phyloP scores from a whole-genome alignment of 2,888 invertebrate species.

The Nineta flava region DNA sequence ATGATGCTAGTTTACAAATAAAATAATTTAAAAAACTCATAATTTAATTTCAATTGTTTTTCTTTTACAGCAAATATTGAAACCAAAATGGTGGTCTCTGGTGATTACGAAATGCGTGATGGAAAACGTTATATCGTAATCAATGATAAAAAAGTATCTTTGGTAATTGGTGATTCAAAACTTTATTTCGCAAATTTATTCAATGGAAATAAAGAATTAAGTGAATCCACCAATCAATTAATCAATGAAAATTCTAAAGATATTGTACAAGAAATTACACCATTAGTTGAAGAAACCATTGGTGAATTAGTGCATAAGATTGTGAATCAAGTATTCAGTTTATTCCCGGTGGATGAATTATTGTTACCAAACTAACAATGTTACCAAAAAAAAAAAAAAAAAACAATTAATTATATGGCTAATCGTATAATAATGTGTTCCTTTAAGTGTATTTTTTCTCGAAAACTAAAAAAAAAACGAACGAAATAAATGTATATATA shows the following conservation, averaged over 20 bases:
- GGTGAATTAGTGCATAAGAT: conserved; percentile 13
- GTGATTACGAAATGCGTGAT: conserved; percentile 11
- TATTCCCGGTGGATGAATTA: conserved; percentile 16
- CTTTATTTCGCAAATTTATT: conserved; percentile 18
- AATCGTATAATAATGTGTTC: neutral
- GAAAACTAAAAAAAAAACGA: neutral
- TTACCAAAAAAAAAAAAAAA: no score
- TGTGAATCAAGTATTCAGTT: conserved; percentile 14
- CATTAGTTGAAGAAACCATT: conserved; percentile 19
- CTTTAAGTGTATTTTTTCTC: neutral
- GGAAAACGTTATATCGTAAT: conserved; percentile 14
- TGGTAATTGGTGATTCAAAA: conserved; percentile 12
- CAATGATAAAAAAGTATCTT: conserved; percentile 9
- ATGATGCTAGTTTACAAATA: no score
- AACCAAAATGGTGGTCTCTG: conserved; percentile 18
- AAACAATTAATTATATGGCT: neutral
- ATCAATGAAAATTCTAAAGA: conserved; percentile 25
- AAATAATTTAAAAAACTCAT: neutral
- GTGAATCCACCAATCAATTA: conserved; percentile 21
- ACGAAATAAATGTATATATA: no score
- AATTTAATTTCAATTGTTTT: conserved; percentile 6
- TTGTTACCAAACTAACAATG: conserved; percentile 13
- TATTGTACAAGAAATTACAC: conserved; percentile 23
- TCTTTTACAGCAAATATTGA: conserved; percentile 25
- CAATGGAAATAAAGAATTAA: conserved; percentile 17